Evolutionary conservation across 2,888 invertebrate genomes (phyloP).

Genomic region (Oegoconia quadripuncta): DNA sequence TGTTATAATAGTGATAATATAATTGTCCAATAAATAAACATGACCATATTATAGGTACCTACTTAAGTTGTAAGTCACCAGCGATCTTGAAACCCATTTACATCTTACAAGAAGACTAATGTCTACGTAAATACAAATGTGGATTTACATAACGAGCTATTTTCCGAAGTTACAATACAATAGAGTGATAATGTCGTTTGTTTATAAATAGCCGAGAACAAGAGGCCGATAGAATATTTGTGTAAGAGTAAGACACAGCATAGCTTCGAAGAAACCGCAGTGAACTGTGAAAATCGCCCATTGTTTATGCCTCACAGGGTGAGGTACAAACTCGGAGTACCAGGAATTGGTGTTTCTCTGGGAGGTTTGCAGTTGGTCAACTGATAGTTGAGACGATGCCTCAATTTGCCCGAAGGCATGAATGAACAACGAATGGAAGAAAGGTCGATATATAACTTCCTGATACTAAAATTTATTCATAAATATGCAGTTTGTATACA

Average conservation of each 20-base stretch:
- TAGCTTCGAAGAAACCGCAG: constrained; percentile 21
- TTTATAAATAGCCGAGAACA: constrained; percentile 36
- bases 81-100: constrained; percentile 1
- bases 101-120: background rate
- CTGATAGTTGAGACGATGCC: no score
- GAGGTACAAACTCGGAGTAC: background rate
- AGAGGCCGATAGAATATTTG: constrained; percentile 20
- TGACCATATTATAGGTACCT: no score
- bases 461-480: no score
- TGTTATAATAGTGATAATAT: no score
- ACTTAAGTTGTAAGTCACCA: background rate
- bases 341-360: background rate
- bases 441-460: no score
- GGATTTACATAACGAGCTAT: constrained; percentile 25
- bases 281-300: constrained; percentile 18
- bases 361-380: no score
- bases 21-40: no score
- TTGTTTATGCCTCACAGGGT: constrained; percentile 15
- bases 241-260: constrained; percentile 8
- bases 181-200: constrained; percentile 32
- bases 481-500: no score
- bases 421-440: no score
- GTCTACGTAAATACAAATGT: background rate
- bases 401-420: no score
- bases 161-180: constrained; percentile 30